Evolutionary conservation across 2,888 invertebrate species (phyloP), one percentile per base, ranked within the genome.

Genomic region (Thalpophila matura): DNA sequence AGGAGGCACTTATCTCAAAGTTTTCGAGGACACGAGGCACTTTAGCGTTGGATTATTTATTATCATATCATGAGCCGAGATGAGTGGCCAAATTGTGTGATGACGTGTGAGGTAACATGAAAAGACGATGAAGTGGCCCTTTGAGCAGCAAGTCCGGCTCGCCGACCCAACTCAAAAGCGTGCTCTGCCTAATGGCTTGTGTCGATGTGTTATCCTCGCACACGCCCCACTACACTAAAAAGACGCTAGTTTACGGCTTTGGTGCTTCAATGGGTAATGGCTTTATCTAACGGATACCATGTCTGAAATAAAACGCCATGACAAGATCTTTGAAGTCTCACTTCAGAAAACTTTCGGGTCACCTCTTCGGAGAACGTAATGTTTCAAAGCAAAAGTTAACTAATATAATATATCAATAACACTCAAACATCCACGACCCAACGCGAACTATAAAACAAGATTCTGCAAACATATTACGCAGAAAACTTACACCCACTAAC

Each of bases 151-250:
- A 74, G 84, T 82, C 79, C 75, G 81, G 82, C 77, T 80, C 80
- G 82, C 78, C 84, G 86, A 91, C 90, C 91, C 90, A 84, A 82
- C 89, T 91, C 89, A 91, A 89, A 87, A 84, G 81, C 79, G 80
- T 74, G 73, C 79, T 77, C 79, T 85, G 84, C 83, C 86, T 91
- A 92, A 91, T 91, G 89, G 90, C 82, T 82, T 83, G 81, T 83
- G 82, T 86, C 83, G 88, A 87, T 86, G 85, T 85, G 87, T 86
- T 89, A 86, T 86, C 82, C 80, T 58, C 74, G 71, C 74, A 64
- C 72, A 71, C 67, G 59, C 80, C 73, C 56, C 69, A 61, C 65
- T 74, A 67, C 68, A 77, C 75, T 82, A 73, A 81, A 83, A 83
- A 81, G 74, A 69, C 67, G 60, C 71, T 66, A 61, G 72, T 63